Base-by-base conservation (phyloP, 2,888 invertebrate genomes). In the Agrochola lota region DNA sequence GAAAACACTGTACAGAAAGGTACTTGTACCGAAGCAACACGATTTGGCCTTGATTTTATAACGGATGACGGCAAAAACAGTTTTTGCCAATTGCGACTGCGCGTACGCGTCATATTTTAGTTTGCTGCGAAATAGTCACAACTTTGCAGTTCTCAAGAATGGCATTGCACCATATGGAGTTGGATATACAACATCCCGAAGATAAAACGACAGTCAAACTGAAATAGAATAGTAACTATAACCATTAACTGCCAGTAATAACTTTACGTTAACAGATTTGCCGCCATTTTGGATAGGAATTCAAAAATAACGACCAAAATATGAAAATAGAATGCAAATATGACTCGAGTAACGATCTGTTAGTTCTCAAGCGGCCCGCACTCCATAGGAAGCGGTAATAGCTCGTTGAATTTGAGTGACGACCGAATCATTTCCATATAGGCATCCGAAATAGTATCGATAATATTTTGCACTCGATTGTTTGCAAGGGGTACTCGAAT, bases 301-400 rank as follows among this genome's bases (percentile, higher is more conserved):
- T 59, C 63, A 60, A 86, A 88, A 81, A 87, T 71, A 79, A 80
- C 69, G 66, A 77, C 63, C 17, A 76, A 78, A 78, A 80, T 85
- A 70, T 81, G 85, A 87, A 83, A 79, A 79, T 81, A 87, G 87
- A 81, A 84, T 81, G 82, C 76, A 71, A 72, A 74, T 77, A 77
- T 77, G 75, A 74, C 73, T 72, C 63, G 70, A 77, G 60, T 66
- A 85, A 84, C 84, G 88, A 90, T 91, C 89, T 90, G 90, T 88
- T 92, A 63, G 85, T 79, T 93, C 86, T 89, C 92, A 93, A 89
- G 91, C 89, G 79, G 85, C 89, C 83, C 88, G 85, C 84, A 81
- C 85, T 85, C 86, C 80, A 87, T 91, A 91, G 94, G 94, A 95
- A 94, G 91, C 90, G 78, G 91, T 93, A 93, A 93, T 95, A 86